Conservation (phyloP, 2,888 invertebrate genomes). For the Drosophila conformis region DNA sequence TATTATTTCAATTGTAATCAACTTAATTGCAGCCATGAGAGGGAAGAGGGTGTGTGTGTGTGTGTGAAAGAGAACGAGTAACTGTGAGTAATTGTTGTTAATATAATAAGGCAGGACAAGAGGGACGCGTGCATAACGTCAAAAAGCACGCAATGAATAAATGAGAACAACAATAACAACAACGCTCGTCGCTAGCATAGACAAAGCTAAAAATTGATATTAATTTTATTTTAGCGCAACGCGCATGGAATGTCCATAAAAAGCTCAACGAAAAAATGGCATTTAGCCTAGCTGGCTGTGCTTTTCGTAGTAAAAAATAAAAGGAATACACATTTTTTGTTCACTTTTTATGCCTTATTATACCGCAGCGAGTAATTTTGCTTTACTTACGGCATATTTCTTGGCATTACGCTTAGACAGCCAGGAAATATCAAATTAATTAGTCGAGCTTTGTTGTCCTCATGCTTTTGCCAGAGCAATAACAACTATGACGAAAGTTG, state of each 20-base stretch:
- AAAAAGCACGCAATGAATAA: constrained; percentile 71
- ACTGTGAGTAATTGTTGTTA: constrained; percentile 79
- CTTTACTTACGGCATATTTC: constrained; percentile 37
- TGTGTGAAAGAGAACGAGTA: constrained; percentile 52
- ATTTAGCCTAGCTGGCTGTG: constrained; percentile 21
- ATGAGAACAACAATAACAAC: constrained; percentile 42
- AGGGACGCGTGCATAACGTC: constrained; percentile 64
- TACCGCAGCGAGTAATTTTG: constrained; percentile 38
- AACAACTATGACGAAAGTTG: constrained; percentile 24
- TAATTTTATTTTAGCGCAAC: constrained; percentile 62
- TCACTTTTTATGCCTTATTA: constrained; percentile 57
- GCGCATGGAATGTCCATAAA: constrained; percentile 67
- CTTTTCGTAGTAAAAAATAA: constrained; percentile 1
- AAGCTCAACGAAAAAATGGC: constrained; percentile 45
- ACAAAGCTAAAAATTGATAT: constrained; percentile 79
- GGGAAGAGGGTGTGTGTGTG: constrained; percentile 2
- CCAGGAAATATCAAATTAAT: constrained; percentile 74
- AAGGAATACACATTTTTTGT: constrained; percentile 38
- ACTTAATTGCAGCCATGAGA: constrained; percentile 67
- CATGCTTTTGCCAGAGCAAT: constrained; percentile 32
- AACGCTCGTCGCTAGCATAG: constrained; percentile 51
- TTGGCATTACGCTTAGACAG: constrained; percentile 39
- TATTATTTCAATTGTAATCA: constrained; percentile 68
- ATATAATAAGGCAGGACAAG: constrained; percentile 62
- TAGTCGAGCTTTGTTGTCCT: constrained; percentile 59